phyloP scores from a whole-genome alignment of 2,797 vertebrate species.

The Aselliscus stoliczkanus region DNA sequence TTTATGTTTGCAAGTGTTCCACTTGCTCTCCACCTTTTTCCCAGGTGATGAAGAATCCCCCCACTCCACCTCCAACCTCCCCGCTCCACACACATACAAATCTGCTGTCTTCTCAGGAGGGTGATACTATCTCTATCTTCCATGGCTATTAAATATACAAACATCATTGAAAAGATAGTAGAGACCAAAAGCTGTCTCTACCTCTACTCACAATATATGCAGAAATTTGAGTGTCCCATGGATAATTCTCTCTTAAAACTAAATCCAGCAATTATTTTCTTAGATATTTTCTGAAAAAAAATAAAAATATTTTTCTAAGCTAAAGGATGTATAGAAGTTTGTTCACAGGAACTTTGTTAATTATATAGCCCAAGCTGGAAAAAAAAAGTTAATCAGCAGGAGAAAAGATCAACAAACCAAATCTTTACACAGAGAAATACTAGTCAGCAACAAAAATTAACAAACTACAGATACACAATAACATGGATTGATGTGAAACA shows the following conservation, averaged over 20 bases:
- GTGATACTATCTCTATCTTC: not conserved
- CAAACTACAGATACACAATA: not conserved
- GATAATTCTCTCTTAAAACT: not conserved
- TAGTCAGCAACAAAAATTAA: not conserved
- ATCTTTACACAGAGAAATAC: not conserved
- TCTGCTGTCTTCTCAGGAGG: not conserved
- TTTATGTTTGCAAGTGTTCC: not conserved
- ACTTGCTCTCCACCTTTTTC: no score
- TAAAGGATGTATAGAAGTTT: not conserved
- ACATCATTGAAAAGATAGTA: not conserved
- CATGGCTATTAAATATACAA: not conserved
- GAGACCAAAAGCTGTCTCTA: not conserved
- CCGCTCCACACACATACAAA: no score
- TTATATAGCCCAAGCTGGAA: not conserved
- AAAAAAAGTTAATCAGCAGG: not conserved
- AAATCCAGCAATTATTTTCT: not conserved
- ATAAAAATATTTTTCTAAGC: not conserved
- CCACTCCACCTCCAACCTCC: no score
- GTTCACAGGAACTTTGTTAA: not conserved
- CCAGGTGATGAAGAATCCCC: not conserved
- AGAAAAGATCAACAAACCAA: not conserved
- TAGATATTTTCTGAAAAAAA: not conserved
- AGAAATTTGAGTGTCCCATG: not conserved
- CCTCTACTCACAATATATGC: not conserved
- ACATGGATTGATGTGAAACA: not conserved